Conservation (phyloP, 2,888 invertebrate genomes). For the Drosophila greeni region DNA sequence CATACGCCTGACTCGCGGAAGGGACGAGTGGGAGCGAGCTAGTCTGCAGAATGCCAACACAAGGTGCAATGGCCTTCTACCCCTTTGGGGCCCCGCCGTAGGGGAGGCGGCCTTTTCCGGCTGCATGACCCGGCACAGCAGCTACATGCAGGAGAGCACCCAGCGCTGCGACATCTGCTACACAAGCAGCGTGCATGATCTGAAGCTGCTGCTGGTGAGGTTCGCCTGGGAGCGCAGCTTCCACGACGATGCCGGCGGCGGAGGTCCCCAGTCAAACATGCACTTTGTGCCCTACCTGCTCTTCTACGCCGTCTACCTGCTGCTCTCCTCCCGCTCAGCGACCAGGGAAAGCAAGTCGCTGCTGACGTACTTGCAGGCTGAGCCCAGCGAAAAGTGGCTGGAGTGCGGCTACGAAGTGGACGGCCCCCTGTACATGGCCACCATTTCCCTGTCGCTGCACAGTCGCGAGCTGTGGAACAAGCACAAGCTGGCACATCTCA, state of each 20-base stretch:
- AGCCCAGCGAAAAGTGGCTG: conserved; percentile 83
- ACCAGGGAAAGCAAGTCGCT: conserved; percentile 89
- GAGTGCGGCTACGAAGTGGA: conserved; percentile 94
- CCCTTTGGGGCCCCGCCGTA: conserved; percentile 97
- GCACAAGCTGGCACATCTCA: conserved; percentile 85
- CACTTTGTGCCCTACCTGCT: conserved; percentile 96
- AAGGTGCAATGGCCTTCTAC: conserved; percentile 96
- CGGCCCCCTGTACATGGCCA: conserved; percentile 92
- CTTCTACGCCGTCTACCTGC: conserved; percentile 96
- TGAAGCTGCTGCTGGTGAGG: conserved; percentile 91
- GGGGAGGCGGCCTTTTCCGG: conserved; percentile 95
- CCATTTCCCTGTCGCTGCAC: conserved; percentile 88
- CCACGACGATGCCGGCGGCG: conserved; percentile 98
- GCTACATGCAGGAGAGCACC: conserved; percentile 84
- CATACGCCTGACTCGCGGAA: conserved; percentile 85
- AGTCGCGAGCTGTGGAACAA: conserved; percentile 88
- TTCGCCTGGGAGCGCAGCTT: conserved; percentile 97
- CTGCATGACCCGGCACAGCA: conserved; percentile 94
- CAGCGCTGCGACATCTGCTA: conserved; percentile 79
- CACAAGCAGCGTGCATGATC: conserved; percentile 87
- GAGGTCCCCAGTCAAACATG: conserved; percentile 97
- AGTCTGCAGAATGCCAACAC: conserved; percentile 99
- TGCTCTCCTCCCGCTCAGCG: conserved; percentile 90
- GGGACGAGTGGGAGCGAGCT: conserved; percentile 99
- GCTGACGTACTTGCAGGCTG: conserved; percentile 84